A percentile compares a stretch with the other conserved stretches of the same genome.
Evolutionary conservation across 2,113 vertebrate species (phyloP).

Genomic region (Lophura nycthemera): DNA sequence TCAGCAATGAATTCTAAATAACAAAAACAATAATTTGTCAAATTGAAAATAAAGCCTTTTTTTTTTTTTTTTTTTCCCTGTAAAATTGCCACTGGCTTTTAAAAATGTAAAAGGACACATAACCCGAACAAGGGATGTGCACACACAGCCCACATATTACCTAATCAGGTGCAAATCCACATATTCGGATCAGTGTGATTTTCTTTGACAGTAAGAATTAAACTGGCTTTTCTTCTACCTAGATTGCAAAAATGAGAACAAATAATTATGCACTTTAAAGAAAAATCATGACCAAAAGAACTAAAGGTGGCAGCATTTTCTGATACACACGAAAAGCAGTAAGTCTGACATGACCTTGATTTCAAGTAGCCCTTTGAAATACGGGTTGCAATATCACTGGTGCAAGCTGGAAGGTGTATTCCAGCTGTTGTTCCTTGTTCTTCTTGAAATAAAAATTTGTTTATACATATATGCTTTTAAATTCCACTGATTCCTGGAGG

Average conservation of each 20-base stretch:
- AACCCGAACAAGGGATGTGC: background rate
- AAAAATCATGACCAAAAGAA: background rate
- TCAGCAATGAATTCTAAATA: background rate
- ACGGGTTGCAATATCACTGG: background rate
- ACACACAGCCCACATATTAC: background rate
- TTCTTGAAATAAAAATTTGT: background rate
- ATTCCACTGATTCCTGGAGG: background rate
- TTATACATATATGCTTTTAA: background rate
- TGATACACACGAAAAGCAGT: background rate
- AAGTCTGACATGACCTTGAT: background rate
- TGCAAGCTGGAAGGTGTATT: background rate
- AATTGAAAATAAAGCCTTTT: background rate
- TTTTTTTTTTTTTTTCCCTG: background rate
- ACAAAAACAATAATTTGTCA: background rate
- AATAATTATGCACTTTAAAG: background rate
- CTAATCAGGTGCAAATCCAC: slow-evolving; percentile 1
- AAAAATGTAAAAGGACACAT: background rate
- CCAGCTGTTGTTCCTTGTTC: background rate
- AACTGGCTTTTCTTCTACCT: slow-evolving; percentile 13
- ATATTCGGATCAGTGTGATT: slow-evolving; percentile 19
- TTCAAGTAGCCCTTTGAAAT: slow-evolving; percentile 2
- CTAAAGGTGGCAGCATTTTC: background rate
- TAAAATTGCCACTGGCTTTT: background rate
- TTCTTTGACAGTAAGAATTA: slow-evolving; percentile 42
- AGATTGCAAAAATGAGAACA: background rate